Conservation (phyloP, 2,113 vertebrate genomes). For the Carollia perspicillata region DNA sequence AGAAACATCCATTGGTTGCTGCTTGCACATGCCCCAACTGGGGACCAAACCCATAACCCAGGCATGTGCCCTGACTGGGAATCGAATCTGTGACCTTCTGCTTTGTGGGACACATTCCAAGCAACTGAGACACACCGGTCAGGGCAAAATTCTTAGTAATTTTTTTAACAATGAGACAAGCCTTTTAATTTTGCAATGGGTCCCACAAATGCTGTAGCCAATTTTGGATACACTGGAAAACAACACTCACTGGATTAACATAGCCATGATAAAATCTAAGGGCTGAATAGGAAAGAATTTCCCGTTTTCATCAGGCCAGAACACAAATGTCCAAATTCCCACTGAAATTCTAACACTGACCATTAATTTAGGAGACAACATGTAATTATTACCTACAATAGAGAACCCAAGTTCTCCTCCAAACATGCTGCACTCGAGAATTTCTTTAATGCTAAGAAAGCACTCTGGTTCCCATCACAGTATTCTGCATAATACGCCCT, state of each 20-base stretch:
- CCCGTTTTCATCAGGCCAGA: not conserved
- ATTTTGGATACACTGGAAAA: not conserved
- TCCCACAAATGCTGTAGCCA: not conserved
- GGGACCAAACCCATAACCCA: too few relatives aligned
- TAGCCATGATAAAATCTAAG: not conserved
- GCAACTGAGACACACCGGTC: not conserved
- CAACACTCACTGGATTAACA: not conserved
- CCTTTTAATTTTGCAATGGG: not conserved
- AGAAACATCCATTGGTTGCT: too few relatives aligned
- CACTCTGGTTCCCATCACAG: not conserved
- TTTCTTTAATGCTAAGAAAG: not conserved
- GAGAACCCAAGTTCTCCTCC: not conserved
- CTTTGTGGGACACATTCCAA: not conserved
- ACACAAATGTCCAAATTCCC: conserved; percentile 17
- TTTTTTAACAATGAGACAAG: not conserved
- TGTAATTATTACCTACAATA: not conserved
- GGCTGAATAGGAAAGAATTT: not conserved
- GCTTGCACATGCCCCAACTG: too few relatives aligned
- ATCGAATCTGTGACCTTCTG: too few relatives aligned
- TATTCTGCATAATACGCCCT: not conserved
- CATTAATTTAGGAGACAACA: conserved; percentile 41
- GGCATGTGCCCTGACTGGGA: too few relatives aligned
- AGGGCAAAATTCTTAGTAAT: not conserved
- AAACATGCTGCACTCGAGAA: not conserved
- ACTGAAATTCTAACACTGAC: not conserved